Evolutionary conservation across 2,888 invertebrate genomes (phyloP).

Genomic region (Zaprionus lineosus): DNA sequence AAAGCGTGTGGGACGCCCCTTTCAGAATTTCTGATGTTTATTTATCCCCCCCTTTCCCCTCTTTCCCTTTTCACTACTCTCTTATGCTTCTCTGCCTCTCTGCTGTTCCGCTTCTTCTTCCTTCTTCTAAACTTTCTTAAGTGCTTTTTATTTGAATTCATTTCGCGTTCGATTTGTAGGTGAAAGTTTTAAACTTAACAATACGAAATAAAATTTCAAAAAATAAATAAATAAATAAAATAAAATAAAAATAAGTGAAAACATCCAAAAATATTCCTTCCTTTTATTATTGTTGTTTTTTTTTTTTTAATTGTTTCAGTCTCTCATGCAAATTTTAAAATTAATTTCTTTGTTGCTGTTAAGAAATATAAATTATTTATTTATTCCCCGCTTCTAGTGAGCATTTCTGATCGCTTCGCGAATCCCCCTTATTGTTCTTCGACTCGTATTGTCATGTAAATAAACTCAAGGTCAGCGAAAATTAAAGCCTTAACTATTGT

Average conservation of each 20-base stretch:
- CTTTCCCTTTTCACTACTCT: background rate
- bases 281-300: no score
- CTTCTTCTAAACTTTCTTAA: conserved; percentile 56
- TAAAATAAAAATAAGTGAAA: conserved; percentile 4
- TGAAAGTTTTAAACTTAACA: conserved; percentile 58
- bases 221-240: conserved; percentile 3
- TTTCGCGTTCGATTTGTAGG: conserved; percentile 54
- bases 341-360: no score
- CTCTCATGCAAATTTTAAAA: no score
- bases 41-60: background rate
- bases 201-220: no score
- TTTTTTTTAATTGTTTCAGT: no score
- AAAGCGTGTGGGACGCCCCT: conserved; percentile 34
- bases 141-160: conserved; percentile 35
- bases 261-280: no score
- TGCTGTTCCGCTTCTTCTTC: background rate
- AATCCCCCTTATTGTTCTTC: no score
- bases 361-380: no score
- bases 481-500: conserved; percentile 30
- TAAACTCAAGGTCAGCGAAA: conserved; percentile 55
- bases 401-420: conserved; percentile 19
- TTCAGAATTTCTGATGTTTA: conserved; percentile 23
- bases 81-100: background rate
- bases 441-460: conserved; percentile 33
- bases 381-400: no score